Base-by-base conservation (phyloP, 2,113 vertebrate genomes). In the Bucco capensis region DNA sequence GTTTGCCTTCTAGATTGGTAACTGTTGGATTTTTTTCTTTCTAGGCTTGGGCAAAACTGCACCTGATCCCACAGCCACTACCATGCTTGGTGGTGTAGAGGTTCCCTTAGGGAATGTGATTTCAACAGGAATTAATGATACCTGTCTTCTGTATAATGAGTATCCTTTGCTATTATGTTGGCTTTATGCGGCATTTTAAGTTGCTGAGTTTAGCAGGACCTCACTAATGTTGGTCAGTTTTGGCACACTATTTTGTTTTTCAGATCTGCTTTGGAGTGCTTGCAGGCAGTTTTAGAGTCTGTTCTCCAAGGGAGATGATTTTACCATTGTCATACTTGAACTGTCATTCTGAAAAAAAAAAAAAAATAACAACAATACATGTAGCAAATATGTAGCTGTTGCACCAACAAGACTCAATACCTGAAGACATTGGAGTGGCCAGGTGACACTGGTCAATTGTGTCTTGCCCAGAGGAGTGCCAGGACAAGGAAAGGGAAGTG, bases 111-210 rank as follows among this genome's bases (percentile, higher is more conserved):
- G 99, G 35, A 98, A 98, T 76, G 98, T 98, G 54, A 56, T 96
- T 87, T 92, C 98, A 25, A 98, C 99, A 2, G 98, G 98, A 94
- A 98, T 99, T 28, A 98, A 98, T 4, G 98, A 99, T 94, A 99
- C 99, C 28, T 99, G 98, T 93, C 98, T 99, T 47, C 98, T 99
- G 22, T 99, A 99, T 97, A 99, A 99, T 22, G 99, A 99, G 99
- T 99, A 99, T 99, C 99, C 99, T 99, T 99, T 95, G 30, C 42
- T 84, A 1, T 46, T 53, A 5, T 0, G 0, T 56, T 75, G 61
- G 70, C 46, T 69, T 33, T 40, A 57, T 1, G 0, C 1, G 5
- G 42, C 50, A 23, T 78, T 42, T 47, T 47, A 46, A 57, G 33
- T 35, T 13, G 2, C 61, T 19, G 31, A 56, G 19, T 72, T 84